Evolutionary conservation across 2,797 vertebrate species (phyloP), one percentile per base, ranked within the genome.

Genomic region (Gymnodraco acuticeps): DNA sequence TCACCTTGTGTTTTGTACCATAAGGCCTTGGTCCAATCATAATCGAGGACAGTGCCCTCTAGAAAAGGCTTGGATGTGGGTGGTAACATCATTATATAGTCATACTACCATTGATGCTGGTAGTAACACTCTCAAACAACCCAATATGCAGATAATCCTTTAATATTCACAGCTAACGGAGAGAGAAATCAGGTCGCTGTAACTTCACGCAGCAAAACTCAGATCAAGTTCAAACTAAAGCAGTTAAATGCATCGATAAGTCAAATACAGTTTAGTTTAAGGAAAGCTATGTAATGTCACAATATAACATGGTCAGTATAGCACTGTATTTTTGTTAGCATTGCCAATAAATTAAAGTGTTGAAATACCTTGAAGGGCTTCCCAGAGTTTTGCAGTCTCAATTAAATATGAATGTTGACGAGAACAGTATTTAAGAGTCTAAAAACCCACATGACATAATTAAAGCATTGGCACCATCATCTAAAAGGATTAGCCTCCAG

Each of bases 91-190:
- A 27, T 27, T 27, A 27, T 27, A 27, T 27, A 4, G 27, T 27
- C 27, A 27, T 27, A 27, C 27, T 27, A 27, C 27, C 27, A 27
- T 27, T 27, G 27, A 11, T 51, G 15, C n/a, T 4, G 45, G 38
- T 55, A 27, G 43, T 43, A 13, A 64, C 3, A 51, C 13, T 1
- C 7, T 15, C n/a, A 31, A 56, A 51, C 4, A 51, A 51, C 5
- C 14, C 10, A 27, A 53, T 47, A 53, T 64, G 53, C 54, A 64
- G 74, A 59, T 12, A 17, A 77, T 7, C 12, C 17, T 38, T 45
- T 45, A 51, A 23, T 58, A 64, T 31, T 52, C 23, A 27, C 23
- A 45, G 38, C 10, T 7, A 50, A 31, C 16, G 9, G 16, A 7
- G 54, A n/a, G 3, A 38, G 33, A 6, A 62, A 42, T 48, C 17